Evolutionary conservation across 1,140 invertebrate genomes (phyloP).

Genomic region (Pinna nobilis): DNA sequence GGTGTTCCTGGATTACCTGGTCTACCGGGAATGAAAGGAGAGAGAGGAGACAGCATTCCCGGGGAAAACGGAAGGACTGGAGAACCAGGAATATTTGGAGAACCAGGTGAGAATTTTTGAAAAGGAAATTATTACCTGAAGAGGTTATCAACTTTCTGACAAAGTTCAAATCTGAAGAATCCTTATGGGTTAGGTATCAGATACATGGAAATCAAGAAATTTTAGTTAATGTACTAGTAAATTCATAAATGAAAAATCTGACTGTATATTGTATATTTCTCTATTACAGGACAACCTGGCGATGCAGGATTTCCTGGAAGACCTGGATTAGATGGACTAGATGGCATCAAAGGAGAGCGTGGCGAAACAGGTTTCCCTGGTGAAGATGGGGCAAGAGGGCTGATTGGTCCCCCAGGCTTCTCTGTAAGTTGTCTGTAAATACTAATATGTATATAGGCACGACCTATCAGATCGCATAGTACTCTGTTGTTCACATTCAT

Average conservation of each 20-base stretch:
- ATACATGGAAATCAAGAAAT: too few species aligned
- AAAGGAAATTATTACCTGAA: neutral
- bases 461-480: too few species aligned
- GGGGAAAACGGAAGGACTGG: conserved; percentile 50
- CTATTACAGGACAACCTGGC: conserved; percentile 76
- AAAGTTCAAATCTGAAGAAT: too few species aligned
- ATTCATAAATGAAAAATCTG: too few species aligned
- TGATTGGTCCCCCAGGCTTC: too few species aligned
- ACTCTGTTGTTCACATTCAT: too few species aligned
- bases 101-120: conserved; percentile 13
- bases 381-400: conserved; percentile 14
- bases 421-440: too few species aligned
- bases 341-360: conserved; percentile 46
- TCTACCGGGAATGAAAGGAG: conserved; percentile 27
- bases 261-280: too few species aligned
- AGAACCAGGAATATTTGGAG: conserved; percentile 49
- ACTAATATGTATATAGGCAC: too few species aligned
- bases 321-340: conserved; percentile 77
- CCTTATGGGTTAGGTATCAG: too few species aligned
- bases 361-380: conserved; percentile 42
- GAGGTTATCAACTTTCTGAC: too few species aligned
- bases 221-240: too few species aligned
- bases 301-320: neutral
- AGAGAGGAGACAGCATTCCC: conserved; percentile 13
- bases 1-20: conserved; percentile 64